phyloP scores from a whole-genome alignment of 2,888 invertebrate genomes.

The Tachina lurida region DNA sequence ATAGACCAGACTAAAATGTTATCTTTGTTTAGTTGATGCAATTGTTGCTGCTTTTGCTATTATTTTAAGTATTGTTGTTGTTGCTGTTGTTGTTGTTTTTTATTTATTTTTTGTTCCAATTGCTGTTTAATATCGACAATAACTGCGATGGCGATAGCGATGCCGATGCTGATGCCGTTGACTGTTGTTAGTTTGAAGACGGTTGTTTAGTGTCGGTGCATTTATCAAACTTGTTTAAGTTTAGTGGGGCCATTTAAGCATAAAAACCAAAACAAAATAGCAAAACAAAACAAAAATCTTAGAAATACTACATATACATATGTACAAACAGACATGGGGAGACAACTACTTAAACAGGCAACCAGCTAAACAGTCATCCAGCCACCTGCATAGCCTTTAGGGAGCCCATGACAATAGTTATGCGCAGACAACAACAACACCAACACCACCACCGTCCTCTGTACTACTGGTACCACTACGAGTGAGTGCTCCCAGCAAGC shows the following conservation, averaged over 20 bases:
- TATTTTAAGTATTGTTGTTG: slow-evolving; percentile 42
- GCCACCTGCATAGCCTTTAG: slow-evolving; percentile 67
- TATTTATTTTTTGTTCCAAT: slow-evolving; percentile 15
- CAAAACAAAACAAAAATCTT: slow-evolving; percentile 11
- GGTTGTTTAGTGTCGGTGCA: slow-evolving; percentile 64
- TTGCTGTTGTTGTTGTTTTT: slow-evolving; percentile 31
- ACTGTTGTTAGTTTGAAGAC: slow-evolving; percentile 27
- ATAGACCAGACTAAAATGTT: slow-evolving; percentile 57
- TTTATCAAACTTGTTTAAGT: slow-evolving; percentile 70
- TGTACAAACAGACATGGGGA: slow-evolving; percentile 40
- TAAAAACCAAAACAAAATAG: slow-evolving; percentile 25
- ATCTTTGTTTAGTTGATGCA: slow-evolving; percentile 54
- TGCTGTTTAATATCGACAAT: slow-evolving; percentile 53
- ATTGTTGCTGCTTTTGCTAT: slow-evolving; percentile 34
- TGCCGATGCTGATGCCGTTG: slow-evolving; percentile 28
- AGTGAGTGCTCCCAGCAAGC: not conserved
- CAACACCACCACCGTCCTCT: not conserved
- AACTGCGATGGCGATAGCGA: slow-evolving; percentile 38
- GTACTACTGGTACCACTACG: too few species aligned
- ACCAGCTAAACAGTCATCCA: slow-evolving; percentile 29
- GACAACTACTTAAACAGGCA: slow-evolving; percentile 48
- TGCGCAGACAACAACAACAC: not conserved
- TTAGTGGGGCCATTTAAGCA: slow-evolving; percentile 49
- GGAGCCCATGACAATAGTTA: slow-evolving; percentile 62
- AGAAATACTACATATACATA: slow-evolving; percentile 33